Percentiles rank a stretch among this genome's conserved stretches.
phyloP scores from a whole-genome alignment of 2,797 vertebrate genomes.

The Enteromius radiatus region DNA sequence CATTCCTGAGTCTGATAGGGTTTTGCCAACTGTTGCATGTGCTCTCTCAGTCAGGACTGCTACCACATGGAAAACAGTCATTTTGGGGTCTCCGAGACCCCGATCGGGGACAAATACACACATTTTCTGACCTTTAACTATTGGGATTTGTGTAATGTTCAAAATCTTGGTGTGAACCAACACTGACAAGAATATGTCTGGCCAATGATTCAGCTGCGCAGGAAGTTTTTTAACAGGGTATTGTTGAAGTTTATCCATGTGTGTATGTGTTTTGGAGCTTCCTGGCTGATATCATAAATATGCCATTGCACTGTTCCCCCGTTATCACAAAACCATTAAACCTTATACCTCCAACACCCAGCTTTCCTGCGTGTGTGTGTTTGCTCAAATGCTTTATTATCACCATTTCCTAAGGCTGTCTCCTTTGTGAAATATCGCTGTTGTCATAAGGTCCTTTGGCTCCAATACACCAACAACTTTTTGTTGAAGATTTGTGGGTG shows the following conservation, averaged over 20 bases:
- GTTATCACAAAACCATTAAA: constrained; percentile 55
- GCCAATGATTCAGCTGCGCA: constrained; percentile 38
- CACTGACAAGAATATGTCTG: constrained; percentile 44
- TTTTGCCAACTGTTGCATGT: constrained; percentile 52
- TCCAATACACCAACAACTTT: background rate
- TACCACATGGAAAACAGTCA: background rate
- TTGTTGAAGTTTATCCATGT: constrained; percentile 34
- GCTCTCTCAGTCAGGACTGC: constrained; percentile 14
- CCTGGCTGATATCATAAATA: constrained; percentile 56
- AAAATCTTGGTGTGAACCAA: constrained; percentile 42
- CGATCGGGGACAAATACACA: background rate
- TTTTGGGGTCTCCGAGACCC: background rate
- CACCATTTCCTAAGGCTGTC: constrained; percentile 48
- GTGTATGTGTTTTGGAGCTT: constrained; percentile 43
- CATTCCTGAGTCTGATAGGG: constrained; percentile 44
- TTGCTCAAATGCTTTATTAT: constrained; percentile 30
- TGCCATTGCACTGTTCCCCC: constrained; percentile 32
- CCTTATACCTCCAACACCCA: constrained; percentile 45
- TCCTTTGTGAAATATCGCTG: constrained; percentile 25
- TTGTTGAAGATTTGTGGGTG: constrained; percentile 14
- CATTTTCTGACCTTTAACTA: constrained; percentile 3
- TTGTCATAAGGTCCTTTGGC: constrained; percentile 25
- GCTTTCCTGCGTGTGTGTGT: constrained; percentile 47
- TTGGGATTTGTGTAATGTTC: background rate
- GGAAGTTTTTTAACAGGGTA: constrained; percentile 40